A percentile compares a stretch with the other conserved stretches of the same genome.
These are phyloP conservation scores for Gallirallus australis DNA, from an alignment of 2,797 vertebrate species.

Conservation along the genomic window DNA sequence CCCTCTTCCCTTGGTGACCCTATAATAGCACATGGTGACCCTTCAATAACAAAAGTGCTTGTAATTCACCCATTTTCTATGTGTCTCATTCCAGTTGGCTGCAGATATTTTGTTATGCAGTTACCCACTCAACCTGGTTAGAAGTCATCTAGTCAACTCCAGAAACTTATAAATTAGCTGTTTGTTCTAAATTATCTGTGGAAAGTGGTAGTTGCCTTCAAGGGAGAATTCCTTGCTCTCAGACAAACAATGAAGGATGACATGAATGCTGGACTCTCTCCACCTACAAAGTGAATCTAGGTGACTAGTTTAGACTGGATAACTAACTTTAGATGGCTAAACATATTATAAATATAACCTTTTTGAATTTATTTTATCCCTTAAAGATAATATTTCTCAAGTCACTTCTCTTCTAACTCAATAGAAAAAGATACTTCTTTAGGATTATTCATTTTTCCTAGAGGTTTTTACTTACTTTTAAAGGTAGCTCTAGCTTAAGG, in stretches of 20 bases:
- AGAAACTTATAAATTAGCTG: neutral
- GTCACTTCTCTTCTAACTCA: neutral
- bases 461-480: neutral
- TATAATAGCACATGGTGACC: rapidly evolving
- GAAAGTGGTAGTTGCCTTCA: neutral
- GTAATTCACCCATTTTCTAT: neutral
- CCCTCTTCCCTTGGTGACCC: neutral
- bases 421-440: neutral
- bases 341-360: neutral
- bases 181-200: neutral
- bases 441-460: neutral
- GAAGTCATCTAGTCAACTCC: neutral
- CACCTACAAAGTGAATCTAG: neutral
- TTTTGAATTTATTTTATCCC: neutral
- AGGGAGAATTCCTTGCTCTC: neutral
- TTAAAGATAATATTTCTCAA: neutral
- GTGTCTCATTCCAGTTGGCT: neutral
- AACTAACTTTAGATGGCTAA: neutral
- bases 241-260: neutral
- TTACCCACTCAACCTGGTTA: neutral
- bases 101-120: neutral
- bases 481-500: neutral
- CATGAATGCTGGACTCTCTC: neutral
- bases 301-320: neutral
- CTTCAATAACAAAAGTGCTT: neutral